Evolutionary conservation across 2,797 vertebrate genomes (phyloP), one percentile per base, ranked within the genome.

Genomic region (Centropyge bicolor): DNA sequence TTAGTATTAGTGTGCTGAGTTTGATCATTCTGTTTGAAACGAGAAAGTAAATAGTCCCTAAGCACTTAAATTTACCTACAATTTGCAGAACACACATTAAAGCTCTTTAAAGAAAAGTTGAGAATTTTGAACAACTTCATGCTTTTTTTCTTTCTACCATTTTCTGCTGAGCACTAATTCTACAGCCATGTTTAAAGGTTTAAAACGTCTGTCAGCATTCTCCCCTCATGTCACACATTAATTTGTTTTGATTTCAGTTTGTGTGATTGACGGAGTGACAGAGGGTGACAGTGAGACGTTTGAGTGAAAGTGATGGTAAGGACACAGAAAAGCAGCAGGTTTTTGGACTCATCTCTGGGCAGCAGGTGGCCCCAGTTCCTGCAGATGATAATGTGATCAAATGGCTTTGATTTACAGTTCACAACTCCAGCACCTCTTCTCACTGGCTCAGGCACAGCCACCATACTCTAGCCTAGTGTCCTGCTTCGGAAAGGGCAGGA

Each of bases 371-470:
- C 76, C 71, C 69, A 19, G 40, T 68, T 84, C 80, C 83, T 81
- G 74, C 70, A 46, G 67, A 77, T 56, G 62, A 78, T 46, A 11
- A 60, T 75, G 77, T 63, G 78, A 86, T 87, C 38, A 60, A 76
- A 88, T 81, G 88, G 84, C 88, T 86, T 86, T 87, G 77, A 83
- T 86, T 86, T 83, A 69, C 67, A 81, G 80, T 81, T 84, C 81
- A 88, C 86, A 92, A 90, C 90, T 92, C 84, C 90, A 90, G 91
- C 92, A 91, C 89, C 86, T 92, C 88, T 85, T 83, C 75, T 89
- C 89, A 90, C 85, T 71, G 88, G 91, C 92, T 93, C 89, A 92
- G 90, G 90, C 91, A 78, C 81, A 79, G 80, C 75, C 87, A 48
- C 78, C 89, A 89, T 68, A 63, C 84, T 91, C 81, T 84, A 84